Conservation (phyloP, 2,113 vertebrate species). For the Aleadryas rufinucha region DNA sequence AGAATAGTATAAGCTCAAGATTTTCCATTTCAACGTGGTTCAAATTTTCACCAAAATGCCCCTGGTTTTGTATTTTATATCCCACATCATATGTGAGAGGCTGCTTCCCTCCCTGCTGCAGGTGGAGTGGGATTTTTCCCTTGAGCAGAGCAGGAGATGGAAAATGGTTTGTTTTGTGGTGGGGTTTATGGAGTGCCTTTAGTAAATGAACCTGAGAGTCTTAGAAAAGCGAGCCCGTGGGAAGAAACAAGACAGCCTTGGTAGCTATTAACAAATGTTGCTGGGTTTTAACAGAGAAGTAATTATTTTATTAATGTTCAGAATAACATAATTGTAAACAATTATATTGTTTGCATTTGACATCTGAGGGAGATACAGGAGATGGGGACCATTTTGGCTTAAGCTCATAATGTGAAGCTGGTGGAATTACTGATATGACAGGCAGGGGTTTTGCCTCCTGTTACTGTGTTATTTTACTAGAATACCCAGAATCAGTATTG, state of each 20-base stretch:
- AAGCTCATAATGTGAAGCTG: not conserved
- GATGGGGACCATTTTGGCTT: not conserved
- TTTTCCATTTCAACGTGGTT: not conserved
- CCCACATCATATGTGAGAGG: not conserved
- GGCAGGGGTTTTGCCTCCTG: not conserved
- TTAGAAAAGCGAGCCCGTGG: not conserved
- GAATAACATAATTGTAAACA: not conserved
- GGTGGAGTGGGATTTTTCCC: not conserved
- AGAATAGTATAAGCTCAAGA: not conserved
- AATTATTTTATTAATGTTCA: not conserved
- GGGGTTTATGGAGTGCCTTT: not conserved
- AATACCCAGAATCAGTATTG: not conserved
- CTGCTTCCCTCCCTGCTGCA: not conserved
- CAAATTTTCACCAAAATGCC: not conserved
- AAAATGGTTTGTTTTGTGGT: not conserved
- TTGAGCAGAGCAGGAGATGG: not conserved
- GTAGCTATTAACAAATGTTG: not conserved
- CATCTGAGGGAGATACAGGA: not conserved
- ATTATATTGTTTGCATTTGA: not conserved
- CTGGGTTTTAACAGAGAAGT: not conserved
- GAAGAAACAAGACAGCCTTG: not conserved
- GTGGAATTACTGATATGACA: not conserved
- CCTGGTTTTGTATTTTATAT: not conserved
- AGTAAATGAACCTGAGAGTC: not conserved
- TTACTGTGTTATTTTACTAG: not conserved